These are phyloP conservation scores for Epiblema foenella DNA, from an alignment of 2,888 invertebrate species.

Conservation along the genomic window DNA sequence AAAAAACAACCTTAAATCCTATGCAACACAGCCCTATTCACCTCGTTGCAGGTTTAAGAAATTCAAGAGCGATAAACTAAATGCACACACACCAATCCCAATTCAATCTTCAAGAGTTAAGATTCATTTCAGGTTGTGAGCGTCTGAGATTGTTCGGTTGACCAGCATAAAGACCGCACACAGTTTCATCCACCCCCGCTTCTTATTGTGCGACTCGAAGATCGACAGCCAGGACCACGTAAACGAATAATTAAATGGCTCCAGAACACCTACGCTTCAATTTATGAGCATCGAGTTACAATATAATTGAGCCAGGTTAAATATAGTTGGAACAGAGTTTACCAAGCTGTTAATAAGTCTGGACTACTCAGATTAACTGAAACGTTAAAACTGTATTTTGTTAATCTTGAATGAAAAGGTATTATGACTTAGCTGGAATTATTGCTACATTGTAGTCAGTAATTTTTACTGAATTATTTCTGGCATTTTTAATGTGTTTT, in stretches of 20 bases:
- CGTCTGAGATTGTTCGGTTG: slow-evolving; percentile 55
- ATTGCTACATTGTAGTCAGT: not conserved
- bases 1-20: slow-evolving; percentile 52
- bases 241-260: slow-evolving; percentile 37
- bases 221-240: slow-evolving; percentile 31
- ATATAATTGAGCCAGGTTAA: slow-evolving; percentile 36
- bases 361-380: slow-evolving; percentile 13
- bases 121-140: slow-evolving; percentile 51
- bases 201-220: slow-evolving; percentile 63
- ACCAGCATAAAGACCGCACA: slow-evolving; percentile 74
- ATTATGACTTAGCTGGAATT: slow-evolving; percentile 6
- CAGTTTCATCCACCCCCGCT: slow-evolving; percentile 69
- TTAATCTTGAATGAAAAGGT: slow-evolving; percentile 6
- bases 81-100: slow-evolving; percentile 47
- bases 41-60: slow-evolving; percentile 47
- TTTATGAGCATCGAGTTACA: slow-evolving; percentile 40
- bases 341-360: slow-evolving; percentile 29
- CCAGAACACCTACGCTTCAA: slow-evolving; percentile 40
- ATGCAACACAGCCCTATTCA: slow-evolving; percentile 53
- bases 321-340: slow-evolving; percentile 17
- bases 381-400: slow-evolving; percentile 6
- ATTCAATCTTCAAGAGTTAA: slow-evolving; percentile 47
- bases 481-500: not conserved
- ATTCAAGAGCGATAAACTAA: slow-evolving; percentile 55
- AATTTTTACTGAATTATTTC: not conserved